Conservation (phyloP, 2,113 vertebrate genomes). For the Raja brachyura region DNA sequence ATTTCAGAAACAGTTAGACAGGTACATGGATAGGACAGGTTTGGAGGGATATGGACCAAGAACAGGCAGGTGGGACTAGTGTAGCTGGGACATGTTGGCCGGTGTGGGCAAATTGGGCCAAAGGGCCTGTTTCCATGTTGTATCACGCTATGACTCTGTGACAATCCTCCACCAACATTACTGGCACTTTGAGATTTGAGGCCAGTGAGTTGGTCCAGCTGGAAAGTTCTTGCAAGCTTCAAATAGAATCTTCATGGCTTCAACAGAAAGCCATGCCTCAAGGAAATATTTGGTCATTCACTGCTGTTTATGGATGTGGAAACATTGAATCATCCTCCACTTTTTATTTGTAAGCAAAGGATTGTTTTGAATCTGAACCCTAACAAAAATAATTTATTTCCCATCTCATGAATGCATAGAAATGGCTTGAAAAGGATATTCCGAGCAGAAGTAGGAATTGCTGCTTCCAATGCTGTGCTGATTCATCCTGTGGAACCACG, state of each 20-base stretch:
- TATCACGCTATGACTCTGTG: too few species aligned
- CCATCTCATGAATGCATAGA: background rate
- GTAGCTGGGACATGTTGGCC: too few species aligned
- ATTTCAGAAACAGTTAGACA: too few species aligned
- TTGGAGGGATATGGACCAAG: too few species aligned
- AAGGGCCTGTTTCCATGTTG: too few species aligned
- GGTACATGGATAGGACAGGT: too few species aligned
- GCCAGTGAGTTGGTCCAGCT: background rate
- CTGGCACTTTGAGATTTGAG: background rate
- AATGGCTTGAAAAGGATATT: too few species aligned
- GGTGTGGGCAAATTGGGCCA: too few species aligned
- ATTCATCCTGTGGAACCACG: background rate
- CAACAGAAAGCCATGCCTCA: background rate
- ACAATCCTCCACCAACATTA: background rate
- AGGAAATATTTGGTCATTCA: background rate
- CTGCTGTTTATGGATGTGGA: background rate
- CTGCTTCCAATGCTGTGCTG: background rate
- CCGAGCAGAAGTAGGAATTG: too few species aligned
- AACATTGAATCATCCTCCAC: background rate
- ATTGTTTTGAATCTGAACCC: background rate
- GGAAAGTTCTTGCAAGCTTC: background rate
- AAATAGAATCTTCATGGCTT: background rate
- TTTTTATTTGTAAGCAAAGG: background rate
- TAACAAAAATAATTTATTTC: background rate
- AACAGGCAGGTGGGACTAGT: too few species aligned